Evolutionary conservation across 2,113 vertebrate genomes (phyloP), one percentile per base, ranked within the genome.

Genomic region (Aix galericulata): DNA sequence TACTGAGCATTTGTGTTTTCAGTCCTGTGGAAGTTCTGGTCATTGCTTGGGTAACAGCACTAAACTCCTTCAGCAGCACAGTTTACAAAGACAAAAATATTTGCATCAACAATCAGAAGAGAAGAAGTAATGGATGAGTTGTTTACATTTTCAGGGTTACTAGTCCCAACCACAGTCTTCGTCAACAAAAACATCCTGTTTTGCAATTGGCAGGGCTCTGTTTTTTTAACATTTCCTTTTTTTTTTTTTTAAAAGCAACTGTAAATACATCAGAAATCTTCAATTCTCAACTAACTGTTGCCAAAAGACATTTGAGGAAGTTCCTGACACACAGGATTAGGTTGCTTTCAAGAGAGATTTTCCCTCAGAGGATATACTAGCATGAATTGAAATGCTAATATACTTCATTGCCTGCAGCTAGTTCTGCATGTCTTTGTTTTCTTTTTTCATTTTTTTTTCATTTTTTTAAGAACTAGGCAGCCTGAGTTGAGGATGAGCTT

Each of bases 391-490:
- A 96, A 90, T 93, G 95, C 69, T 96, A 80, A 78, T 92, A 64
- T 29, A 17, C 81, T 76, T 86, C 36, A 34, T 55, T 88, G 95
- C 91, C 89, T 82, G 63, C n/a, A 88, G 94, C 86, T 95, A 92
- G 53, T 86, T 69, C 38, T 76, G 69, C 91, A 86, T 94, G 53
- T 82, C 86, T 95, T 90, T 86, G 60, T n/a, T 21, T 88, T 97
- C 93, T 90, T 89, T 90, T 97, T 94, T 90, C 87, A 97, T 94
- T 91, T 88, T 90, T 97, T 93, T 91, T 88, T 90, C 97, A 93
- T 91, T 89, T 90, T 97, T 94, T 90, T 89, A 69, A 91, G 76
- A 60, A 86, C 69, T 44, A 80, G 44, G 76, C 76, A 93, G 89
- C 83, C 56, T 67, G 50, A 87, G 88, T 78, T 88, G 67, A 90